These are phyloP conservation scores for Anhinga rufa DNA, from an alignment of 2,113 vertebrate genomes.

Conservation along the genomic window DNA sequence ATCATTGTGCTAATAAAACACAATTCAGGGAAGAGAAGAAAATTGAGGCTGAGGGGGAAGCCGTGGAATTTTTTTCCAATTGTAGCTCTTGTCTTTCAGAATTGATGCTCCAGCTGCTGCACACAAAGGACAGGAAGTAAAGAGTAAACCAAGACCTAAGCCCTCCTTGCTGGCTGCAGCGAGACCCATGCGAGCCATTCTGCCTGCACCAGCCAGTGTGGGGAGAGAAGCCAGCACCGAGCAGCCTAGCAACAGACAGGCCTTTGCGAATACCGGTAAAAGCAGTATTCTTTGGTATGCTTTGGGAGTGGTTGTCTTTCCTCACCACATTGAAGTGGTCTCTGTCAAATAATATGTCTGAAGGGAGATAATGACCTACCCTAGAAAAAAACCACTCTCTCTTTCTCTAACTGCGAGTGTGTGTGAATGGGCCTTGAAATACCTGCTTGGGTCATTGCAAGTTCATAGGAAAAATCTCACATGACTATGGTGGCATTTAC, in stretches of 20 bases:
- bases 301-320: not conserved
- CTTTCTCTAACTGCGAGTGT: not conserved
- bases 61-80: not conserved
- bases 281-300: not conserved
- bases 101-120: conserved; percentile 45
- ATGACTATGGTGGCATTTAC: not conserved
- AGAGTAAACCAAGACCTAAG: conserved; percentile 69
- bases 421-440: not conserved
- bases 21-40: not conserved
- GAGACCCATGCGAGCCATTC: conserved; percentile 88
- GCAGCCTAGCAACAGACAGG: conserved; percentile 48
- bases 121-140: conserved; percentile 67
- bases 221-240: conserved; percentile 66
- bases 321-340: not conserved
- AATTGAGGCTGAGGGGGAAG: not conserved
- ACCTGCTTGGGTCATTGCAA: not conserved
- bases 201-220: conserved; percentile 79
- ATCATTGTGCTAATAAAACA: not conserved
- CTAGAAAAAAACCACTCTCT: not conserved
- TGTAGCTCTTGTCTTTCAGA: conserved; percentile 51
- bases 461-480: not conserved
- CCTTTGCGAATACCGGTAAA: conserved; percentile 69
- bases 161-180: conserved; percentile 73
- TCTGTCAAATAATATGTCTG: not conserved
- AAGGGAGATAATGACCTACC: not conserved